Evolutionary conservation across 2,113 vertebrate genomes (phyloP).

Genomic region (Boleophthalmus pectinirostris): DNA sequence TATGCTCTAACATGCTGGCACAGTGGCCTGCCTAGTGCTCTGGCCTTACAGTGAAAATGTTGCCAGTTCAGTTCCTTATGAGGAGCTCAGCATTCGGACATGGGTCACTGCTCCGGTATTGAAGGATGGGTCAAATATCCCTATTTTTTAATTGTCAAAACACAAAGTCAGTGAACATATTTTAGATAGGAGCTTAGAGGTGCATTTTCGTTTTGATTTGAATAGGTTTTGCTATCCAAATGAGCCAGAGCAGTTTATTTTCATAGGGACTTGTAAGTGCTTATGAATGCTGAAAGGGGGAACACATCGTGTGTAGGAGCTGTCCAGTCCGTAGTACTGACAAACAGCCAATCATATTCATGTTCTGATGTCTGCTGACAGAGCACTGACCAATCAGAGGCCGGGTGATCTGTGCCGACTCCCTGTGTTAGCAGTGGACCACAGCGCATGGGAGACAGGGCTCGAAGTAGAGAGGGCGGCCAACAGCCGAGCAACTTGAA

Average conservation of each 20-base stretch:
- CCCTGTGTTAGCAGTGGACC: slow-evolving; percentile 33
- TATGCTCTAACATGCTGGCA: too few species aligned
- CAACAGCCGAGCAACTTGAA: background rate
- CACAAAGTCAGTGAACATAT: too few species aligned
- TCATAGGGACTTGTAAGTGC: background rate
- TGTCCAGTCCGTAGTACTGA: slow-evolving; percentile 69
- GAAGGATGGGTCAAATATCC: too few species aligned
- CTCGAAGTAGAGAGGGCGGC: background rate
- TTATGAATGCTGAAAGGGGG: background rate
- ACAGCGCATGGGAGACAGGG: slow-evolving; percentile 28
- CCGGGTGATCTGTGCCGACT: slow-evolving; percentile 82
- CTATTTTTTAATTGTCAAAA: too few species aligned
- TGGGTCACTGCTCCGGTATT: too few species aligned
- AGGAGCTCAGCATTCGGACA: too few species aligned
- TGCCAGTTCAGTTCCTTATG: too few species aligned
- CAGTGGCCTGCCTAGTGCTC: too few species aligned
- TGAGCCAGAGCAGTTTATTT: background rate
- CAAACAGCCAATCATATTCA: slow-evolving; percentile 81
- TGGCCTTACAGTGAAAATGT: too few species aligned
- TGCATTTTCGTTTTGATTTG: background rate
- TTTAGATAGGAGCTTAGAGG: background rate
- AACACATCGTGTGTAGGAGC: slow-evolving; percentile 52
- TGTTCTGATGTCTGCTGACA: slow-evolving; percentile 99
- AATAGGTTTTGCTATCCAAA: background rate
- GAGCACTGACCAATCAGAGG: slow-evolving; percentile 81